A percentile compares a stretch with the other conserved stretches of the same genome.
phyloP scores from a whole-genome alignment of 1,140 invertebrate genomes.

The Amphibalanus amphitrite region DNA sequence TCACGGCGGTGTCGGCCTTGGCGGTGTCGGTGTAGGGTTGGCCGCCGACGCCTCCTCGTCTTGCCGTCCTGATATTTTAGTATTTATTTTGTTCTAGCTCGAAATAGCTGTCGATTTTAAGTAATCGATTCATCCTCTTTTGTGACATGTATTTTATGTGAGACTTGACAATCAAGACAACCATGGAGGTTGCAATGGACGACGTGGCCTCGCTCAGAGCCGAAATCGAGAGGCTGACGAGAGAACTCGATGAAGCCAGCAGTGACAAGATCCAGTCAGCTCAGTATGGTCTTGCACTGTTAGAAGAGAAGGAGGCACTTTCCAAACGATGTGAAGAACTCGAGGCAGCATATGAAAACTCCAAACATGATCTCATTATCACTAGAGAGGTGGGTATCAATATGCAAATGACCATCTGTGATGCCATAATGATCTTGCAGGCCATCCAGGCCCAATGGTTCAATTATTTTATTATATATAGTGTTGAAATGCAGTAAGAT shows the following conservation, averaged over 20 bases:
- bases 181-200: background rate
- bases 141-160: background rate
- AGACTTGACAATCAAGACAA: background rate
- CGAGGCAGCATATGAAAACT: constrained; percentile 60
- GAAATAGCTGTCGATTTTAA: background rate
- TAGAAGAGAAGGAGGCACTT: constrained; percentile 80
- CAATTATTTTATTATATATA: no score
- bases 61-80: background rate
- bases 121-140: background rate
- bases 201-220: constrained; percentile 33
- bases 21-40: background rate
- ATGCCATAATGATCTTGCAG: no score
- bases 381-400: constrained; percentile 83
- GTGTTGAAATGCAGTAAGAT: no score
- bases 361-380: constrained; percentile 77
- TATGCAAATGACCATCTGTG: constrained; percentile 2
- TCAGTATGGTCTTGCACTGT: constrained; percentile 79
- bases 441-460: no score
- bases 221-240: constrained; percentile 70
- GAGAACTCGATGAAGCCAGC: constrained; percentile 81
- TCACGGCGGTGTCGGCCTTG: no score
- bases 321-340: constrained; percentile 48
- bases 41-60: background rate
- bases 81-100: background rate
- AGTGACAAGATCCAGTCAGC: constrained; percentile 93